A percentile compares a stretch with the other conserved stretches of the same genome.
phyloP scores from a whole-genome alignment of 2,113 vertebrate genomes.

The Trichechus manatus region DNA sequence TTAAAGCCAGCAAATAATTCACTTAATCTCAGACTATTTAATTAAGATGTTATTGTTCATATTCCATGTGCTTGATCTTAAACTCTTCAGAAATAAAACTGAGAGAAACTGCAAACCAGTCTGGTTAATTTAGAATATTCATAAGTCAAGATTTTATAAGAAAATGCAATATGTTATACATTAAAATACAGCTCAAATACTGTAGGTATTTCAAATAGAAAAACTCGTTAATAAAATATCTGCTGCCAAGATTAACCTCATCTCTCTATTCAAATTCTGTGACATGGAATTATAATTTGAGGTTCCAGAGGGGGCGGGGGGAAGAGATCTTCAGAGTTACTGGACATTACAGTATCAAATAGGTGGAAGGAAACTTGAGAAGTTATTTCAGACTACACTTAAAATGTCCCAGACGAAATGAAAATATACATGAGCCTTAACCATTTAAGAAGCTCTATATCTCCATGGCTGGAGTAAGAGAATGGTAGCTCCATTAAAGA shows the following conservation, averaged over 20 bases:
- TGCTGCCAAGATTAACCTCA: constrained; percentile 66
- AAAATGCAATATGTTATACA: constrained; percentile 73
- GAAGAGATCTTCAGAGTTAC: not conserved
- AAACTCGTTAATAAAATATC: constrained; percentile 69
- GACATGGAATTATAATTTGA: constrained; percentile 34
- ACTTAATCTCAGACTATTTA: constrained; percentile 84
- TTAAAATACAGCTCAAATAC: constrained; percentile 75
- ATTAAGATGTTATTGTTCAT: constrained; percentile 77
- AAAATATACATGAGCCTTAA: constrained; percentile 17
- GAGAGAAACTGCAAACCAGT: constrained; percentile 77
- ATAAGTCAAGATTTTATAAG: constrained; percentile 77
- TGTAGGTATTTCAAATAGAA: constrained; percentile 75
- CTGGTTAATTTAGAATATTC: constrained; percentile 85
- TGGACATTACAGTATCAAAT: constrained; percentile 33
- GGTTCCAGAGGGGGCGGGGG: not conserved
- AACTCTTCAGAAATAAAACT: constrained; percentile 82
- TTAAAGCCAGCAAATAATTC: constrained; percentile 84
- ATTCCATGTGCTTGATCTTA: constrained; percentile 84
- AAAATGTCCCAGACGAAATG: constrained; percentile 9
- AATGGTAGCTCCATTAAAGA: not conserved
- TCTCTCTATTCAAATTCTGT: constrained; percentile 59
- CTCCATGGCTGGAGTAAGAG: not conserved
- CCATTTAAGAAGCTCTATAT: constrained; percentile 5
- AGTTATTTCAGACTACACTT: constrained; percentile 39
- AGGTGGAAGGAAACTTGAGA: constrained; percentile 42